A percentile compares a stretch with the other conserved stretches of the same genome.
These are phyloP conservation scores for Leptinotarsa peninsularis DNA, from an alignment of 2,888 invertebrate genomes.

Conservation along the genomic window DNA sequence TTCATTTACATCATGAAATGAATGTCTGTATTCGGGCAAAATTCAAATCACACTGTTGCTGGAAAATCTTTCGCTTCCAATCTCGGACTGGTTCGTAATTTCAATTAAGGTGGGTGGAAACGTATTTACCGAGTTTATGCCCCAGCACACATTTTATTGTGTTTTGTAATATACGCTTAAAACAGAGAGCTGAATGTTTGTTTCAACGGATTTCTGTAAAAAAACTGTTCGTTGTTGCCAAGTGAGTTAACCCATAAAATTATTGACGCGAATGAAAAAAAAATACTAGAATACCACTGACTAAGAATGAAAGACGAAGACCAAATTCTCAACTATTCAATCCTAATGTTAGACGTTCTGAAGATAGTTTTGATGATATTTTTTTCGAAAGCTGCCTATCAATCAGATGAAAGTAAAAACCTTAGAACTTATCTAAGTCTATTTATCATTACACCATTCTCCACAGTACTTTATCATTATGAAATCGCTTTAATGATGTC, in stretches of 20 bases:
- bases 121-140: background rate
- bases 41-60: background rate
- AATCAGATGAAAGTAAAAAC: too few species aligned
- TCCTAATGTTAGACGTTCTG: too few species aligned
- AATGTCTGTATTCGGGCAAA: background rate
- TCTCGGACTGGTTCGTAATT: constrained; percentile 9
- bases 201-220: background rate
- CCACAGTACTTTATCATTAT: too few species aligned
- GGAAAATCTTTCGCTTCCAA: background rate
- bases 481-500: too few species aligned
- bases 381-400: too few species aligned
- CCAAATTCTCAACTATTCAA: too few species aligned
- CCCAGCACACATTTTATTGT: constrained; percentile 2
- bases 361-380: too few species aligned
- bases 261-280: background rate
- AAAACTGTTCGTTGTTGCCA: background rate
- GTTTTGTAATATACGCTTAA: background rate
- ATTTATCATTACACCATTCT: too few species aligned
- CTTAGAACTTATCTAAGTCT: too few species aligned
- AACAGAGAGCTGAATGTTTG: background rate
- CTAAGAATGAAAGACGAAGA: too few species aligned
- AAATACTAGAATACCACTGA: background rate
- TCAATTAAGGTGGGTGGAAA: background rate
- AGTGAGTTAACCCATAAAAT: background rate
- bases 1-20: background rate